Percentiles rank a stretch among this genome's conserved stretches.
These are phyloP conservation scores for Falco concolor DNA, from an alignment of 2,797 vertebrate species.

Conservation along the genomic window DNA sequence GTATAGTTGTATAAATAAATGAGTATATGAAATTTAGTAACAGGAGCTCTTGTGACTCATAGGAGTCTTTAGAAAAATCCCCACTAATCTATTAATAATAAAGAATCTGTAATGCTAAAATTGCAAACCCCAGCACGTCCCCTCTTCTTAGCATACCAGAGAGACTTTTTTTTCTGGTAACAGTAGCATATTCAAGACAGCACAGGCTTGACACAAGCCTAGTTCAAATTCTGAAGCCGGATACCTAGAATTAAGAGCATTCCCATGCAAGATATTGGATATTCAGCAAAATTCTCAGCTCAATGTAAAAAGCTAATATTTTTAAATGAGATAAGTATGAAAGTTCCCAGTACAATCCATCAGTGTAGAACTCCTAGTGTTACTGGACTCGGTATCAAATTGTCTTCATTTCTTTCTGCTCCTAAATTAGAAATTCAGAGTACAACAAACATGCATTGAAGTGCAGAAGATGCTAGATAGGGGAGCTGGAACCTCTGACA, in stretches of 20 bases:
- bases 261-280: background rate
- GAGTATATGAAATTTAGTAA: slow-evolving; percentile 61
- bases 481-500: background rate
- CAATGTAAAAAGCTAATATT: slow-evolving; percentile 19
- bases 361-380: background rate
- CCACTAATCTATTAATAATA: slow-evolving; percentile 64
- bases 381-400: background rate
- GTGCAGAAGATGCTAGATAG: background rate
- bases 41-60: slow-evolving; percentile 59
- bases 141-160: slow-evolving; percentile 46
- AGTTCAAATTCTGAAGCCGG: slow-evolving; percentile 13
- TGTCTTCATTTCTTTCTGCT: background rate
- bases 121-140: slow-evolving; percentile 52
- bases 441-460: background rate
- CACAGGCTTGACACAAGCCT: background rate
- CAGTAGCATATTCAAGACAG: slow-evolving; percentile 55
- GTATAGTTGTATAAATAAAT: slow-evolving; percentile 61
- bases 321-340: slow-evolving; percentile 11
- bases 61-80: slow-evolving; percentile 61
- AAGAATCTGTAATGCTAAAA: slow-evolving; percentile 64
- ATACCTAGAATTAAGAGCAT: slow-evolving; percentile 26
- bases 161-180: slow-evolving; percentile 28
- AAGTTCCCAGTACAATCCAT: background rate
- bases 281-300: background rate
- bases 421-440: background rate